Evolutionary conservation across 2,113 vertebrate species (phyloP).

Genomic region (Trogon melanurus): DNA sequence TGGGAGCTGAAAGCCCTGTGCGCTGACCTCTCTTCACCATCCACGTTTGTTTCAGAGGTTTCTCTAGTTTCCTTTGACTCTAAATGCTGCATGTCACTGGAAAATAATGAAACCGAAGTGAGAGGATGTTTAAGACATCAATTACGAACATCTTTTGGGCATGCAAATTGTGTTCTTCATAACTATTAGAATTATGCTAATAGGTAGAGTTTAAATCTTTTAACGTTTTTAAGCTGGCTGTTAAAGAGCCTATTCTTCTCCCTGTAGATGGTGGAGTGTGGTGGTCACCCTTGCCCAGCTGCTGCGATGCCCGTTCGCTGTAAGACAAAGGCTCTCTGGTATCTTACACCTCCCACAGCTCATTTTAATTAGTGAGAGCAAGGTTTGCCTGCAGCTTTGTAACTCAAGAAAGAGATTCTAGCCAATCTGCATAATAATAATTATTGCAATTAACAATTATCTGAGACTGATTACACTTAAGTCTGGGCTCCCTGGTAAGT

Average conservation of each 20-base stretch:
- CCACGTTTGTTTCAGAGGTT: background rate
- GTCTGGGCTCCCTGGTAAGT: background rate
- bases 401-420: background rate
- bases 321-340: background rate
- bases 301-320: fast-evolving
- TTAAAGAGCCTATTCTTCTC: background rate
- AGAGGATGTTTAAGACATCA: background rate
- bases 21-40: background rate
- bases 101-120: background rate
- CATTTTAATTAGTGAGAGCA: background rate
- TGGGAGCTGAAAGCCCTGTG: background rate
- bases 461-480: background rate
- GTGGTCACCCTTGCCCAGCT: fast-evolving
- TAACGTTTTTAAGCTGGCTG: background rate
- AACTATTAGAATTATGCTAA: background rate
- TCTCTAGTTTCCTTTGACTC: background rate
- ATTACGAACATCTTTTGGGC: background rate
- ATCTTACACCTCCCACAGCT: background rate
- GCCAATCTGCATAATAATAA: background rate
- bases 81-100: background rate
- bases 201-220: background rate
- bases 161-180: background rate
- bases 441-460: background rate
- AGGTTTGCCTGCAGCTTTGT: background rate
- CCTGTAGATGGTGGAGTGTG: background rate